Conservation (phyloP, 2,888 invertebrate genomes). For the Zonitis immaculata region DNA sequence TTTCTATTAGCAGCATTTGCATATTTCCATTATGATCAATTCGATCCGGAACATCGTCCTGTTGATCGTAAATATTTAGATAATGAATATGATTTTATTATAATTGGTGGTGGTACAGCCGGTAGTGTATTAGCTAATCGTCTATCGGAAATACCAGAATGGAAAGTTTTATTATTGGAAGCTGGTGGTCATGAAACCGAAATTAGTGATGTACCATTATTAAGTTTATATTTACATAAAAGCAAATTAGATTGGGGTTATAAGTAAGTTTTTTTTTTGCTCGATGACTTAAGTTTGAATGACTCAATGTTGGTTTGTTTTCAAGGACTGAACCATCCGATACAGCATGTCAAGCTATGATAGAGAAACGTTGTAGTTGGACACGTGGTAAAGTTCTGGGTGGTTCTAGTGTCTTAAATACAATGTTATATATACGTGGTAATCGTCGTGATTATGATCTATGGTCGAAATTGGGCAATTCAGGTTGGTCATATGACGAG, state of each 20-base stretch:
- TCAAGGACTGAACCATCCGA: constrained; percentile 76
- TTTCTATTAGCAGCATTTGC: constrained; percentile 70
- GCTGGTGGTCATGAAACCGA: constrained; percentile 86
- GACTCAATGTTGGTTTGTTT: constrained; percentile 22
- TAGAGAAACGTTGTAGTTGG: constrained; percentile 80
- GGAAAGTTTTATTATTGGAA: constrained; percentile 76
- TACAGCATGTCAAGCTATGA: constrained; percentile 82
- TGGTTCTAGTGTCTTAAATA: constrained; percentile 82
- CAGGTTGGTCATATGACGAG: constrained; percentile 85
- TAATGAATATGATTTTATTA: constrained; percentile 74
- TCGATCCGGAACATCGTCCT: constrained; percentile 79
- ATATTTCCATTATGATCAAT: constrained; percentile 78
- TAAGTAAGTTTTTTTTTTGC: constrained; percentile 52
- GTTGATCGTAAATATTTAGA: constrained; percentile 55
- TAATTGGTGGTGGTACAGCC: constrained; percentile 80
- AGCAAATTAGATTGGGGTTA: constrained; percentile 91
- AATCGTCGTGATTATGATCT: constrained; percentile 81
- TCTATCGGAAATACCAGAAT: constrained; percentile 68
- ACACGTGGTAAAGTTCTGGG: constrained; percentile 86
- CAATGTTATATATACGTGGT: constrained; percentile 88
- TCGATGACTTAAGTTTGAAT: not conserved
- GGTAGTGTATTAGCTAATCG: constrained; percentile 80
- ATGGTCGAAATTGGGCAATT: constrained; percentile 81
- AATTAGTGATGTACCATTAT: constrained; percentile 77
- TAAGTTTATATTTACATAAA: constrained; percentile 84